Evolutionary conservation across 2,888 invertebrate genomes (phyloP), one percentile per base, ranked within the genome.

Genomic region (Catocala fraxini): DNA sequence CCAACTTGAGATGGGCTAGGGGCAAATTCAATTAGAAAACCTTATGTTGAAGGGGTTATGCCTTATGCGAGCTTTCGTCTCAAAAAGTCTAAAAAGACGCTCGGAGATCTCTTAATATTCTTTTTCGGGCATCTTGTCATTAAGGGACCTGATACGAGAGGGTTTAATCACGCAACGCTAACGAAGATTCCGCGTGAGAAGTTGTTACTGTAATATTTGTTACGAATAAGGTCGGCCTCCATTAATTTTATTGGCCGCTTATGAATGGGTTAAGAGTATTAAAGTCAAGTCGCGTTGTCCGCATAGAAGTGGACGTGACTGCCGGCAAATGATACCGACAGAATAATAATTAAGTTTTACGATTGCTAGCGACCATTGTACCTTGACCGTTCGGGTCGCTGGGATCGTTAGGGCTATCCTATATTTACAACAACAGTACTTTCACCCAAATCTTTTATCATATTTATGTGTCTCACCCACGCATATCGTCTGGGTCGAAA

Each of bases 331-430:
- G 68, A 70, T 74, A 72, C 75, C 71, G 71, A 67, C 74, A 76
- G 91, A 91, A 91, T 92, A 84, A 78, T 81, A 88, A 90, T 86
- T 80, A 82, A 80, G 72, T 83, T 84, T 83, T 81, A 88, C 81
- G 80, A 80, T 80, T 77, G 73, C 76, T 65, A 68, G 65, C 67
- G 66, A 70, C 68, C 65, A 59, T 71, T 73, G 65, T 51, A 78
- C 69, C 72, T 73, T 77, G 77, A 79, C 76, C 75, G 79, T 76
- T 73, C 59, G 66, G 67, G 62, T 72, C 65, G 64, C 72, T 73
- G 60, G 69, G 69, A 69, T 65, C 58, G 63, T 59, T 68, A 62
- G 59, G 56, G 59, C 47, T 45, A 15, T 65, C 63, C 66, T 64
- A 75, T 42, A 67, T 76, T 68, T 63, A 47, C 43, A 49, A 43